Base-by-base conservation (phyloP, 1,140 invertebrate genomes). In the Habropoda laboriosa region DNA sequence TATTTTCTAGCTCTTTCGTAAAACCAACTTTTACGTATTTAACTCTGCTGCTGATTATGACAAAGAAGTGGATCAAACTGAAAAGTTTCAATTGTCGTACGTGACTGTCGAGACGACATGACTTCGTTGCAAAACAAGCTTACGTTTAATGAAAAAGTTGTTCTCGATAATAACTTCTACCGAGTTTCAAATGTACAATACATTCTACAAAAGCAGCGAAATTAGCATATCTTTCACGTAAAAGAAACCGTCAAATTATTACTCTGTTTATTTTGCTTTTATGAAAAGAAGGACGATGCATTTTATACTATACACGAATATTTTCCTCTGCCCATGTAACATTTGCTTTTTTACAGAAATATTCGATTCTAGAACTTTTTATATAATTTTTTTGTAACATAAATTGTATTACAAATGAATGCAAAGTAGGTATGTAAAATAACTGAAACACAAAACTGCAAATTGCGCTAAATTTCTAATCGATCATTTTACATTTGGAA, bases 121-220 rank as follows among this genome's bases (percentile, higher is more conserved):
- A 53, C 57, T 72, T 12, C 16, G 57, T 63, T 72, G 38, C n/a
- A 63, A 71, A 68, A 45, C 57, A 63, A 51, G 76, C 63, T 79
- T 72, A 61, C 18, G 53, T 38, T 72, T 35, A 51, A 63, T 72
- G 68, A 79, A 70, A 77, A 77, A 51, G 64, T 77, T 70, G 8
- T 10, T n/a, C 38, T 1, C 55, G 64, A 77, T 77, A 60, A 40
- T 57, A 77, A 58, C 42, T 77, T 70, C 8, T 21, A 35, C 7
- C 18, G 13, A 13, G 18, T 70, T 45, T 60, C 16, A 64, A 70
- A 49, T 60, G 45, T 24, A 13, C 16, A 1, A n/a, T 12, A 3
- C 18, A 45, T 35, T 27, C 12, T 51, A 16, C 6, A 3, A 27
- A 60, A 30, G 8, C 40, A 27, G 18, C 2, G 40, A 61, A 63